Percentiles rank a stretch among this genome's conserved stretches.
phyloP scores from a whole-genome alignment of 2,888 invertebrate genomes.

The Scrobipalpa atriplicella region DNA sequence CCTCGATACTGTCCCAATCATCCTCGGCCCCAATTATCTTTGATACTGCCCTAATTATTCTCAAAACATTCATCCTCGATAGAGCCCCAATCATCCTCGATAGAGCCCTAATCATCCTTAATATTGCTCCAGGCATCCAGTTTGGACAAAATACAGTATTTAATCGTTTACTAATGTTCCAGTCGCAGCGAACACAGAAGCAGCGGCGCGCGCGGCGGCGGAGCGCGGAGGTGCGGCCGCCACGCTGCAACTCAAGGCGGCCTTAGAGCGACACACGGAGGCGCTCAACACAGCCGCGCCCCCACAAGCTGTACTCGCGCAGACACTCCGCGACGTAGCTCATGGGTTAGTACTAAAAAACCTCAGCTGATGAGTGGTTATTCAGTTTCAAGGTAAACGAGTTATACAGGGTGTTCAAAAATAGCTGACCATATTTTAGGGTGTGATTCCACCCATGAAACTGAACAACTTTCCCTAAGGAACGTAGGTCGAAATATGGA shows the following conservation, averaged over 20 bases:
- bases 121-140: no score
- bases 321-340: conserved; percentile 54
- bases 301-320: conserved; percentile 43
- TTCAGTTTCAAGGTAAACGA: no score
- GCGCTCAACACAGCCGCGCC: conserved; percentile 44
- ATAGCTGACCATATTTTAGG: no score
- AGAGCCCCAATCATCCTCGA: no score
- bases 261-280: conserved; percentile 63
- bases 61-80: background rate
- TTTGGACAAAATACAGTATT: background rate
- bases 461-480: no score
- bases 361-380: no score
- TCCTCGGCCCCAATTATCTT: background rate
- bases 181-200: conserved; percentile 69
- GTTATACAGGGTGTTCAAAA: no score
- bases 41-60: background rate
- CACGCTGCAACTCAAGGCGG: conserved; percentile 53
- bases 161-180: background rate
- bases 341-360: conserved; percentile 52
- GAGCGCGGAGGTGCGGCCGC: conserved; percentile 64
- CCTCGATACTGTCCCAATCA: background rate
- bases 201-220: conserved; percentile 66
- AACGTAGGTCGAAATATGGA: no score
- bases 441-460: no score
- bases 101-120: no score